Percentiles rank a stretch among this genome's conserved stretches.
Evolutionary conservation across 2,797 vertebrate species (phyloP).

Genomic region (Ceryle rudis): DNA sequence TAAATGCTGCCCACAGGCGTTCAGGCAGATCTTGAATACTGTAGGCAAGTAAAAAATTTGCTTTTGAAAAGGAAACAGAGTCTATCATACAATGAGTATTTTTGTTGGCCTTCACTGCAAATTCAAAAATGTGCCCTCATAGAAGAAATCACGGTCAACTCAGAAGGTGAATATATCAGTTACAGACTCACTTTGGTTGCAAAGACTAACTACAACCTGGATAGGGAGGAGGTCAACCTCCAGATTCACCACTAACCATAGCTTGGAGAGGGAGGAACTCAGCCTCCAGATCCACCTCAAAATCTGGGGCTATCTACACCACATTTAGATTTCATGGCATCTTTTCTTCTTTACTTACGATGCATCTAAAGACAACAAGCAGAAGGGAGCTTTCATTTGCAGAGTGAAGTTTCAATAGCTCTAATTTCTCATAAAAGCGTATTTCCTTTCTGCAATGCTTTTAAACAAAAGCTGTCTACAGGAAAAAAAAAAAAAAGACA

Average conservation of each 20-base stretch:
- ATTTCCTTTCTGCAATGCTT: background rate
- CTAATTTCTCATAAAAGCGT: background rate
- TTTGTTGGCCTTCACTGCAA: rapidly evolving
- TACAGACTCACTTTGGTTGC: background rate
- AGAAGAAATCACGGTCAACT: background rate
- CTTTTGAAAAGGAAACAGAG: background rate
- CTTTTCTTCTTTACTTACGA: background rate
- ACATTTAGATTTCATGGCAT: background rate
- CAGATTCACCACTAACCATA: background rate
- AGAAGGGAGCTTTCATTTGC: background rate
- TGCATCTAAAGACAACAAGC: background rate
- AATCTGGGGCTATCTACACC: background rate
- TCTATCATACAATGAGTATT: background rate
- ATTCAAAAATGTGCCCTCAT: background rate
- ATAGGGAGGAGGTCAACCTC: background rate
- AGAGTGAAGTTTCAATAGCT: background rate
- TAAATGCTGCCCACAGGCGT: background rate
- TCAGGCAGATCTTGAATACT: background rate
- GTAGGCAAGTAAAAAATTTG: background rate
- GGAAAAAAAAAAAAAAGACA: background rate
- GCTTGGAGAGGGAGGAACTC: background rate
- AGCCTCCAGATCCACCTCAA: background rate
- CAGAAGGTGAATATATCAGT: rapidly evolving
- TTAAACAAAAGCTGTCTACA: background rate
- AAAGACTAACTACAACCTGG: background rate